Conservation (phyloP, 1,140 invertebrate species). For the Physella acuta region DNA sequence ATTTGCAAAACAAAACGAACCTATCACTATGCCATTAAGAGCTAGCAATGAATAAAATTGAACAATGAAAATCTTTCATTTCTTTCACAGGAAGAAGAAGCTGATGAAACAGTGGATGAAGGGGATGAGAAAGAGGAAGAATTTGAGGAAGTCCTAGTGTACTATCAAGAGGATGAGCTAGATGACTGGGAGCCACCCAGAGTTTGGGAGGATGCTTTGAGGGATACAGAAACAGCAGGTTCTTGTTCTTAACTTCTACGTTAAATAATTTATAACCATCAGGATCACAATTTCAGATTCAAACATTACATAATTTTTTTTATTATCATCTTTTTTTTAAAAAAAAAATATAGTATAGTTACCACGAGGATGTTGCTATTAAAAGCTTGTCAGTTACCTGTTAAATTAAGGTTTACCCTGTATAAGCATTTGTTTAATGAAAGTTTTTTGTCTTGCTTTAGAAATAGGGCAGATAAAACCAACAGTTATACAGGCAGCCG, state of each 20-base stretch:
- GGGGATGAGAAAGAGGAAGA: constrained; percentile 13
- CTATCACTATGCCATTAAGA: too few relatives aligned
- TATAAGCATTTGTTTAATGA: neutral
- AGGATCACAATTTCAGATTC: neutral
- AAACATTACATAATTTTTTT: neutral
- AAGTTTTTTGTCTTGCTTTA: neutral
- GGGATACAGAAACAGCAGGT: constrained; percentile 34
- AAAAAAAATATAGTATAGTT: neutral
- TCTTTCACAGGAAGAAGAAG: too few relatives aligned
- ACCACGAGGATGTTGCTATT: neutral
- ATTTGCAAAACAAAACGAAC: too few relatives aligned
- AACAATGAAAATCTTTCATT: too few relatives aligned
- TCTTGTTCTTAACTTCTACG: neutral
- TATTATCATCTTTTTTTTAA: neutral
- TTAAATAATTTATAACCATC: too few relatives aligned
- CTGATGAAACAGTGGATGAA: too few relatives aligned
- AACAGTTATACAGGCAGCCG: neutral
- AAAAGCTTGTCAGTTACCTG: too few relatives aligned
- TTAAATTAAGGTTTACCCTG: too few relatives aligned
- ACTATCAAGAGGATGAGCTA: constrained; percentile 32
- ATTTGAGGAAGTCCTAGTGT: constrained; percentile 29
- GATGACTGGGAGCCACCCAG: constrained; percentile 31
- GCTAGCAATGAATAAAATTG: too few relatives aligned
- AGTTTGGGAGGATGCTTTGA: constrained; percentile 33
- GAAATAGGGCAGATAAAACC: neutral